A percentile compares a stretch with the other conserved stretches of the same genome.
These are phyloP conservation scores for Mionectes olivaceus DNA, from an alignment of 2,797 vertebrate species.

Conservation along the genomic window DNA sequence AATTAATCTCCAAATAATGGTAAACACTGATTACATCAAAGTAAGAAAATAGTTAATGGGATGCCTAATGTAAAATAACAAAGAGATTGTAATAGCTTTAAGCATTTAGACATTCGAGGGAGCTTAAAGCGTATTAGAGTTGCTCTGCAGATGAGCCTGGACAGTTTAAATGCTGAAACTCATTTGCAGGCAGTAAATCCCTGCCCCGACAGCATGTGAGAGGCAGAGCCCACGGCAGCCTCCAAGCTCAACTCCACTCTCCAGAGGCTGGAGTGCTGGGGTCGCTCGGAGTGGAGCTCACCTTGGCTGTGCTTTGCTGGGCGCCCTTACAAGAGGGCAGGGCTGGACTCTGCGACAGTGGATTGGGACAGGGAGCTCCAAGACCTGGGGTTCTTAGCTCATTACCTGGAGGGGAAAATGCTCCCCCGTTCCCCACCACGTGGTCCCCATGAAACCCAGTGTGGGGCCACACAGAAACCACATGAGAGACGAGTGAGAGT, in stretches of 20 bases:
- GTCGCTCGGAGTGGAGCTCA: background rate
- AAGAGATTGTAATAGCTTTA: slow-evolving; percentile 64
- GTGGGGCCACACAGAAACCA: no score
- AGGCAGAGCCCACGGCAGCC: background rate
- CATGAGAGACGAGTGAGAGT: no score
- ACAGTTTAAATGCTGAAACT: slow-evolving; percentile 22
- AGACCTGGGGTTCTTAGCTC: no score
- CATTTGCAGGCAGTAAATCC: slow-evolving; percentile 50
- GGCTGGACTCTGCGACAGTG: background rate
- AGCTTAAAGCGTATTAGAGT: slow-evolving; percentile 59
- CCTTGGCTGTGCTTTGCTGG: background rate
- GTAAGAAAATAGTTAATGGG: slow-evolving; percentile 61
- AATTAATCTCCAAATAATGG: slow-evolving; percentile 50
- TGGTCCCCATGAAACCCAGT: no score
- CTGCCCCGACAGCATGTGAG: background rate
- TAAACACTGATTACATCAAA: slow-evolving; percentile 31
- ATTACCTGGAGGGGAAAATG: no score
- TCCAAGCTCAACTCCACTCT: background rate
- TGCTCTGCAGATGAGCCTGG: slow-evolving; percentile 1
- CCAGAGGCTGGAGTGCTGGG: background rate
- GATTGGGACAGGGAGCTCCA: no score
- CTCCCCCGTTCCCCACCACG: no score
- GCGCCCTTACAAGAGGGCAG: background rate
- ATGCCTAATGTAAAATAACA: slow-evolving; percentile 54
- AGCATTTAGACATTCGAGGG: slow-evolving; percentile 25